Evolutionary conservation across 2,888 invertebrate genomes (phyloP), one percentile per base, ranked within the genome.

Genomic region (Empis livida): DNA sequence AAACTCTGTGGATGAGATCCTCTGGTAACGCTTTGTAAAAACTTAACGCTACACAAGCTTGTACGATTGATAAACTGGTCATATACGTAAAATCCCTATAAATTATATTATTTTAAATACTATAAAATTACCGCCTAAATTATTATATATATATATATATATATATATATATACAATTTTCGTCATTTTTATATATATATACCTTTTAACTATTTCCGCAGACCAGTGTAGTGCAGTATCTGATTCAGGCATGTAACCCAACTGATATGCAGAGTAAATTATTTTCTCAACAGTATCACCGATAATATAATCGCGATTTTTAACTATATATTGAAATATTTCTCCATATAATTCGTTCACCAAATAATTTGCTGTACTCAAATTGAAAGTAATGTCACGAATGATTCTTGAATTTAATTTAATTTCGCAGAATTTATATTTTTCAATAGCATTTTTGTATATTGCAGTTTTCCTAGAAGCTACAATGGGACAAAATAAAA

Each of bases 51-150:
- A 79, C 56, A 40, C 73, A 71, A 11, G 71, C 63, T 54, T 77
- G 74, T 10, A 79, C 60, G 43, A 77, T 62, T 2, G 71, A 61
- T 23, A 77, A 58, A 5, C 75, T 73, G 43, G 69, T 72, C 61
- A 79, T 64, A 42, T 71, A 63, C 45, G 74, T 69, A 55, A 73
- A 73, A 58, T 78, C 75, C 48, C 79, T 79, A 56, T 37, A 67
- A 63, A 50, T 43, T 31, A 10, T 13, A 16, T 13, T 43, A 10
- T 14, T 27, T n/a, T 38, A 2, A 30, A 16, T 30, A 39, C 20
- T 37, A 13, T 5, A 14, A 10, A 23, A 37, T 20, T 20, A 20
- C n/a, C n/a, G n/a, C n/a, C n/a, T n/a, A n/a, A n/a, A n/a, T n/a
- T n/a, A n/a, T n/a, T n/a, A n/a, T n/a, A n/a, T n/a, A n/a, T n/a